Evolutionary conservation across 2,888 invertebrate genomes (phyloP).

Genomic region (Drosophila sordidapex): DNA sequence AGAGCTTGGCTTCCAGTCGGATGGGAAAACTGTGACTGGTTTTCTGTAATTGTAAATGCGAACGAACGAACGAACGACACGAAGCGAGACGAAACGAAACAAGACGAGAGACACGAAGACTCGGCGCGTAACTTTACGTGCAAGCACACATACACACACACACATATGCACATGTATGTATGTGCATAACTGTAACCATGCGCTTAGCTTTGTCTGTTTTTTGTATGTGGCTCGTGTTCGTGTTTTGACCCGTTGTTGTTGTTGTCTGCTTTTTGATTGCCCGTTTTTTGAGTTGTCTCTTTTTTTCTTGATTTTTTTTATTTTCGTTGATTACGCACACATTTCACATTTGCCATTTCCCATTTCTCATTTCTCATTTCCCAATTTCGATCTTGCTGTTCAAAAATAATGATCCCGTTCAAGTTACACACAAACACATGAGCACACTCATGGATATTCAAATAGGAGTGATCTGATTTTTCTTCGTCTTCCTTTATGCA

Average conservation of each 20-base stretch:
- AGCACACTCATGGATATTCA: neutral
- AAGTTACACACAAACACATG: neutral
- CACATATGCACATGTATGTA: neutral
- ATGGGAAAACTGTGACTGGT: constrained; percentile 47
- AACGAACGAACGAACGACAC: constrained; percentile 16
- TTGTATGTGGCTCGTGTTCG: neutral
- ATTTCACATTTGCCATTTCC: neutral
- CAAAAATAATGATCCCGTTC: neutral
- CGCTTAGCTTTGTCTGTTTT: constrained; percentile 18
- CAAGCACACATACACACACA: neutral
- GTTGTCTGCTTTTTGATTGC: constrained; percentile 1
- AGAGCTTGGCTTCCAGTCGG: constrained; percentile 11
- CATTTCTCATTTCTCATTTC: neutral
- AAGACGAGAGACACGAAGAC: constrained; percentile 5
- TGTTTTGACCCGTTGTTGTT: constrained; percentile 1
- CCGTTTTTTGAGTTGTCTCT: constrained; percentile 7
- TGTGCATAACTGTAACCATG: constrained; percentile 38
- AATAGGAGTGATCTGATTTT: neutral
- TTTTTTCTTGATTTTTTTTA: neutral
- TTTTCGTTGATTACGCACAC: neutral
- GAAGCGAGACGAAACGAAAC: constrained; percentile 8
- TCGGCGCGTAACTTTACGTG: constrained; percentile 21
- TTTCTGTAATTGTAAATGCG: constrained; percentile 42
- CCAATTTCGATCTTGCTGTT: neutral
- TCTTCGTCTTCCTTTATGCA: neutral